Percentiles rank a stretch among this genome's conserved stretches.
Evolutionary conservation across 2,797 vertebrate species (phyloP).

Genomic region (Artibeus lituratus): DNA sequence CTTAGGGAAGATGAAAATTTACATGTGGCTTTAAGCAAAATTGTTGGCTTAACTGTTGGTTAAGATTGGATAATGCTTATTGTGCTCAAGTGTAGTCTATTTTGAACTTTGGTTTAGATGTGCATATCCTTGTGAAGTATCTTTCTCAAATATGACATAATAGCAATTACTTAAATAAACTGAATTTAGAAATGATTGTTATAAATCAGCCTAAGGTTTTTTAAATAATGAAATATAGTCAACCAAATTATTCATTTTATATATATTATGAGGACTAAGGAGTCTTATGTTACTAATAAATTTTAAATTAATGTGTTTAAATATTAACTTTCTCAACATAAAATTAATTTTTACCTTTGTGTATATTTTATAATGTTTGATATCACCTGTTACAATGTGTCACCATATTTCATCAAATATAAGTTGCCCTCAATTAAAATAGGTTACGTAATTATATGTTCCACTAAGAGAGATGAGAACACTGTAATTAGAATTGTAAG

Average conservation of each 20-base stretch:
- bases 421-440: slow-evolving; percentile 36
- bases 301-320: slow-evolving; percentile 10
- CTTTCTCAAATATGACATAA: background rate
- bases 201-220: background rate
- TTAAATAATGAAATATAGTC: background rate
- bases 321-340: slow-evolving; percentile 30
- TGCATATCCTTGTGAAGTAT: background rate
- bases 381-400: background rate
- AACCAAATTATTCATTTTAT: background rate
- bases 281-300: background rate
- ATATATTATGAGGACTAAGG: background rate
- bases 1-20: slow-evolving; percentile 3
- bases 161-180: background rate
- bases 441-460: slow-evolving; percentile 22
- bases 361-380: background rate
- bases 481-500: slow-evolving; percentile 10
- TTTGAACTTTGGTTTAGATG: background rate
- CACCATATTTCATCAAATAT: slow-evolving; percentile 34
- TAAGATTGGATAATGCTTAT: background rate
- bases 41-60: background rate
- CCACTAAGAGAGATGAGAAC: slow-evolving; percentile 33
- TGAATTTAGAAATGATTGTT: background rate
- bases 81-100: background rate
- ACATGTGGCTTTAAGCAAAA: slow-evolving; percentile 15
- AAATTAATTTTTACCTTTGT: background rate